Percentiles rank a stretch among this genome's conserved stretches.
These are phyloP conservation scores for Beaufortia kweichowensis DNA, from an alignment of 2,113 vertebrate genomes.

Conservation along the genomic window DNA sequence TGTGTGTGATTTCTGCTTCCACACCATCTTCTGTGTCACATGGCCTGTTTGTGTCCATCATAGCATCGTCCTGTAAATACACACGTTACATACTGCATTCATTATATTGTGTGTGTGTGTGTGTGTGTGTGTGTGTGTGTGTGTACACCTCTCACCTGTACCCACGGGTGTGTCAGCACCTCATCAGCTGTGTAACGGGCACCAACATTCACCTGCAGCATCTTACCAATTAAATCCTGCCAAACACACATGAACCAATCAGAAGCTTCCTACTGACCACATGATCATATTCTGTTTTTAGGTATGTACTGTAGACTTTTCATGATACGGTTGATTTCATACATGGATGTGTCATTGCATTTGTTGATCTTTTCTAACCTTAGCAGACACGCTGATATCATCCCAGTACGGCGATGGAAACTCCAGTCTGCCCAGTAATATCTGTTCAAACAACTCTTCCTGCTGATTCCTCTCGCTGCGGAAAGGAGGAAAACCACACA, in stretches of 20 bases:
- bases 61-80: slow-evolving; percentile 80
- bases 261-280: not conserved
- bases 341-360: too few species aligned
- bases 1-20: slow-evolving; percentile 19
- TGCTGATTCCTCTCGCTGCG: slow-evolving; percentile 96
- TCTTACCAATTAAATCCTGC: slow-evolving; percentile 93
- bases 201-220: slow-evolving; percentile 95
- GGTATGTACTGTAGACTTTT: too few species aligned
- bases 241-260: slow-evolving; percentile 48
- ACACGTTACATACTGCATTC: not conserved
- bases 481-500: slow-evolving; percentile 97
- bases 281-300: not conserved
- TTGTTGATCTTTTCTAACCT: slow-evolving; percentile 70
- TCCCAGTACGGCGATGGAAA: slow-evolving; percentile 99
- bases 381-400: slow-evolving; percentile 88
- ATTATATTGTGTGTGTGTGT: not conserved
- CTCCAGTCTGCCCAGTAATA: slow-evolving; percentile 91
- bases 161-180: slow-evolving; percentile 92
- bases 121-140: not conserved
- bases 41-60: slow-evolving; percentile 86
- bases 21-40: slow-evolving; percentile 71
- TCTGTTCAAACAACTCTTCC: slow-evolving; percentile 98
- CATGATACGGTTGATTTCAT: too few species aligned
- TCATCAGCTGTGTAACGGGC: slow-evolving; percentile 91
- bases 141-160: slow-evolving; percentile 86